Base-by-base conservation (phyloP, 2,888 invertebrate genomes). In the Lasioglossum oenotherae region DNA sequence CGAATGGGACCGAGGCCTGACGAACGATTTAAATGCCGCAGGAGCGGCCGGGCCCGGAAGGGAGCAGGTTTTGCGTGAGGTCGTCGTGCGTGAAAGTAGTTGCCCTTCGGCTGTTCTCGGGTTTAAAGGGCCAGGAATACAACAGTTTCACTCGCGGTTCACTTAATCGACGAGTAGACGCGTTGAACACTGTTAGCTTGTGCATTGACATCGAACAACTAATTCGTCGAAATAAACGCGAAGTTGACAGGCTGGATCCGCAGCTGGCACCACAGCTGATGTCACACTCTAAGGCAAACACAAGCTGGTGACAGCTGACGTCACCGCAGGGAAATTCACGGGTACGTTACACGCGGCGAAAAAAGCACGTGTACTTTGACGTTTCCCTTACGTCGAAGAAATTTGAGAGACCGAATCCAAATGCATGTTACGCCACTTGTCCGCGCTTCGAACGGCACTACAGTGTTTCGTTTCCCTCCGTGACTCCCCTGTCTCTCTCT, bases 221-320 rank as follows among this genome's bases (percentile, higher is more conserved):
- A 44, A 44, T 84, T 73, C 75, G 74, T 82, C 69, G 73, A 77
- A 80, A 67, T 60, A 73, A 71, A 80, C 72, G 49, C 75, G 78
- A 75, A 80, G 76, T 80, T 78, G 88, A 85, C 81, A 76, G 69
- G 53, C 35, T 64, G 76, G 16, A 74, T 69, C 41, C 64, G 80
- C 82, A 74, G 77, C 76, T 89, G 87, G 78, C 69, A 72, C 53
- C 75, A 69, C 86, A 79, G 85, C 85, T 82, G 87, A 85, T 85
- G 69, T 64, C 78, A 75, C 81, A 77, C 23, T 69, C 84, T 85
- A 73, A 82, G 69, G 74, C 75, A 78, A 76, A 77, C 69, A 57
- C 31, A n/a, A 38, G 67, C 86, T 75, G 82, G 81, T 80, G 89
- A 85, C 89, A 80, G 75, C 69, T 80, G 84, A 89, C 85, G 87